Conservation (phyloP, 2,888 invertebrate genomes). For the Pyrgus malvae region DNA sequence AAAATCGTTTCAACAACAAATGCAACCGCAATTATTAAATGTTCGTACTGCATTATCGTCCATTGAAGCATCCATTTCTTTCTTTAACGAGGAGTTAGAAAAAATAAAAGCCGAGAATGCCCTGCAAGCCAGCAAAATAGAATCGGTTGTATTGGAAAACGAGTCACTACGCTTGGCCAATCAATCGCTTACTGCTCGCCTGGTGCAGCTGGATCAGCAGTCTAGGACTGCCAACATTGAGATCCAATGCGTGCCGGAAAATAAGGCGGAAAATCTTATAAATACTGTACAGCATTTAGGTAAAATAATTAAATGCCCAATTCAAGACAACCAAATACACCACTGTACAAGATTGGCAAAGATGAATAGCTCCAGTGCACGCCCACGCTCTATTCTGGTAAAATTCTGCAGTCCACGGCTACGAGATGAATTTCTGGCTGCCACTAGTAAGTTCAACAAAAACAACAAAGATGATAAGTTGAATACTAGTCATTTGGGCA, state of each 20-base stretch:
- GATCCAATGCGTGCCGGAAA: conserved; percentile 24
- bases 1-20: not conserved
- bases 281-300: conserved; percentile 19
- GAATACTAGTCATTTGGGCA: too few species aligned
- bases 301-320: conserved; percentile 19
- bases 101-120: not conserved
- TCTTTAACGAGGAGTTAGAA: not conserved
- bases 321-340: conserved; percentile 29
- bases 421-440: conserved; percentile 28
- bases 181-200: not conserved
- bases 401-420: conserved; percentile 31
- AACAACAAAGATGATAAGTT: too few species aligned
- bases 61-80: not conserved
- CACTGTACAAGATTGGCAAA: conserved; percentile 34
- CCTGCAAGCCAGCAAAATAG: not conserved
- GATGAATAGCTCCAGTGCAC: conserved; percentile 11
- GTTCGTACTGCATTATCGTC: not conserved
- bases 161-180: not conserved
- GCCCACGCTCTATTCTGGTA: conserved; percentile 33
- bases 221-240: conserved; percentile 22
- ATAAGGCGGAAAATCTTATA: conserved; percentile 22
- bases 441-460: conserved; percentile 27
- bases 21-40: not conserved
- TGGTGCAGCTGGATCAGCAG: conserved; percentile 4
- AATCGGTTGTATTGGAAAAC: not conserved